These are phyloP conservation scores for Oceanites oceanicus DNA, from an alignment of 2,113 vertebrate species.

Conservation along the genomic window DNA sequence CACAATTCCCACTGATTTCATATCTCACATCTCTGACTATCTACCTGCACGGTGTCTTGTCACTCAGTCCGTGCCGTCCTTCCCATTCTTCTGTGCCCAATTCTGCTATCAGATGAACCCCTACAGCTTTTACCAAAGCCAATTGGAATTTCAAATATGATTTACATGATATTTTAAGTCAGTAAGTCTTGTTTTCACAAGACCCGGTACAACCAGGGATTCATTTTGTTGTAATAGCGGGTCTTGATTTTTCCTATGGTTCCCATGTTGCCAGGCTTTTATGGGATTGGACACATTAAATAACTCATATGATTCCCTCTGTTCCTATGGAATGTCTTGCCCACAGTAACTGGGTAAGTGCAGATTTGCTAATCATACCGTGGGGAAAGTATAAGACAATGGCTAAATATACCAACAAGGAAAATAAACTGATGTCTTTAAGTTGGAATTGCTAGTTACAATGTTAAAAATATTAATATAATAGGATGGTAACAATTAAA, in stretches of 20 bases:
- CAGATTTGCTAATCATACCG: not conserved
- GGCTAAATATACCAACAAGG: not conserved
- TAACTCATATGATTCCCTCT: not conserved
- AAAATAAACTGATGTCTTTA: not conserved
- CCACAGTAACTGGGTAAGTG: not conserved
- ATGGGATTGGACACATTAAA: not conserved
- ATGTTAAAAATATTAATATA: not conserved
- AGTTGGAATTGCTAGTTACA: not conserved
- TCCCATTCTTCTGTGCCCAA: not conserved
- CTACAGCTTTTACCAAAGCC: not conserved
- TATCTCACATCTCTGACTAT: not conserved
- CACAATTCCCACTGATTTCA: not conserved
- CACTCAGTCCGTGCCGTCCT: not conserved
- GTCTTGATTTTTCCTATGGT: not conserved
- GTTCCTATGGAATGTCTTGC: not conserved
- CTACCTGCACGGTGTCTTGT: not conserved
- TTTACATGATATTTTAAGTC: not conserved
- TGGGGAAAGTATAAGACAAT: not conserved
- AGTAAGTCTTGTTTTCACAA: not conserved
- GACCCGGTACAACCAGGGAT: not conserved
- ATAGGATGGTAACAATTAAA: not conserved
- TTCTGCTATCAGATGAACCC: not conserved
- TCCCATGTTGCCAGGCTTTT: not conserved
- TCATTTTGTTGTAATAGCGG: not conserved
- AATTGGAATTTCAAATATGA: not conserved